Base-by-base conservation (phyloP, 2,888 invertebrate species). In the Dascillus cervinus region DNA sequence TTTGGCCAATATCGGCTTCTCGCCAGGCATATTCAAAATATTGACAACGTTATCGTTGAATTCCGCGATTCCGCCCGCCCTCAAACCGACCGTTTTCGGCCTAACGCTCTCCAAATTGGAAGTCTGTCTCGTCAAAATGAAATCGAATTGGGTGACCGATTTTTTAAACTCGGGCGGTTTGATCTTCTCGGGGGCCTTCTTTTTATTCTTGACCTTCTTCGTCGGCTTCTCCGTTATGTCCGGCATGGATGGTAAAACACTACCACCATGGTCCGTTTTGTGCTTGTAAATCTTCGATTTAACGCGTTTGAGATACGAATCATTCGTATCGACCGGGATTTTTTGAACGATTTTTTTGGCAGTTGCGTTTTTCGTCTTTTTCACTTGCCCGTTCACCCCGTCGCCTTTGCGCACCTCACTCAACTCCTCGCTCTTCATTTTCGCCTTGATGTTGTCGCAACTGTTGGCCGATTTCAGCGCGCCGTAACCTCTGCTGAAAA, bases 51-150 rank as follows among this genome's bases (percentile, higher is more conserved):
- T 46, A 22, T 47, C 46, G 10, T 44, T 39, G 5, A 47, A 25
- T 9, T 51, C 53, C 12, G 49, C 39, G 13, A 47, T 50, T 10
- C 54, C 55, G 8, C 53, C 49, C 27, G 49, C 54, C 25, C 49
- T 44, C 6, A 49, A 37, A 6, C 58, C 60, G 22, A 55, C 50
- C 5, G 56, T 49, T 20, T 47, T 47, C 4, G 58, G 56, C 29
- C 61, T 44, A 4, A 58, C 54, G 21, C 56, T 49, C 43, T 65
- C 65, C 53, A 65, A 51, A 49, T 65, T 65, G n/a, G 65, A 65
- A 6, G 58, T 55, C 44, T 65, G 65, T 32, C 65, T 45, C 4
- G 60, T 54, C 26, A 65, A 31, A 6, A 58, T 54, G 26, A 60
- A 64, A 43, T 62, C 60, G 29, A 62, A 59, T 26, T 57, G 54